phyloP scores from a whole-genome alignment of 2,797 vertebrate genomes.

The Gymnothorax javanicus region DNA sequence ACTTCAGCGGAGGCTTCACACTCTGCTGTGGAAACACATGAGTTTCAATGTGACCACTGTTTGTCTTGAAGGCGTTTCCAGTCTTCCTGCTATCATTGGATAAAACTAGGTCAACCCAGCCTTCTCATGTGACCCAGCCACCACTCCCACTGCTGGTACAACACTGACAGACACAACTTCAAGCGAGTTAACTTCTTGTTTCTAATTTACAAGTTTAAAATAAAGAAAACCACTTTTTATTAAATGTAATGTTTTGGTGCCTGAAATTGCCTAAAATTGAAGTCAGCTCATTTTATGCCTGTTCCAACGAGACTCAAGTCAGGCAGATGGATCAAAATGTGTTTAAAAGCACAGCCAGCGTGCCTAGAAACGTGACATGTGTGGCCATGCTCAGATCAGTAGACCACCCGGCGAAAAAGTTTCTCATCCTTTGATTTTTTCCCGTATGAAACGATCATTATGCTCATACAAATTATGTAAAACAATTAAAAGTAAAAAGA shows the following conservation, averaged over 20 bases:
- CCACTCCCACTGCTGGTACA: constrained; percentile 37
- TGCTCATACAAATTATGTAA: too few species aligned
- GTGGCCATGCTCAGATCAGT: too few species aligned
- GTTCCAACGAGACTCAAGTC: too few species aligned
- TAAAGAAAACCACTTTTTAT: background rate
- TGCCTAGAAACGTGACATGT: too few species aligned
- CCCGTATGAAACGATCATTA: too few species aligned
- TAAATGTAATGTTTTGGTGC: background rate
- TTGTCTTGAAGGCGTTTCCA: constrained; percentile 21
- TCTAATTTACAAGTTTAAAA: background rate
- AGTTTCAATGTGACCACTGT: constrained; percentile 62
- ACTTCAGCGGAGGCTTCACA: background rate
- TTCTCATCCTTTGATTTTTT: too few species aligned
- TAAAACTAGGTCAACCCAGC: constrained; percentile 70
- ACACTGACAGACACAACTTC: constrained; percentile 23
- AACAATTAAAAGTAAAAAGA: too few species aligned
- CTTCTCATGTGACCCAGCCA: constrained; percentile 60
- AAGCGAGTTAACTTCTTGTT: background rate
- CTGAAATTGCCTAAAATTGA: background rate
- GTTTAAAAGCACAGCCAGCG: too few species aligned
- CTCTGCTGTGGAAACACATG: constrained; percentile 53
- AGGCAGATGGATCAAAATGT: too few species aligned
- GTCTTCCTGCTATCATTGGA: constrained; percentile 59
- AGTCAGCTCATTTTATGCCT: too few species aligned
- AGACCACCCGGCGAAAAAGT: too few species aligned